Base-by-base conservation (phyloP, 2,797 vertebrate genomes). In the Sphaeramia orbicularis region DNA sequence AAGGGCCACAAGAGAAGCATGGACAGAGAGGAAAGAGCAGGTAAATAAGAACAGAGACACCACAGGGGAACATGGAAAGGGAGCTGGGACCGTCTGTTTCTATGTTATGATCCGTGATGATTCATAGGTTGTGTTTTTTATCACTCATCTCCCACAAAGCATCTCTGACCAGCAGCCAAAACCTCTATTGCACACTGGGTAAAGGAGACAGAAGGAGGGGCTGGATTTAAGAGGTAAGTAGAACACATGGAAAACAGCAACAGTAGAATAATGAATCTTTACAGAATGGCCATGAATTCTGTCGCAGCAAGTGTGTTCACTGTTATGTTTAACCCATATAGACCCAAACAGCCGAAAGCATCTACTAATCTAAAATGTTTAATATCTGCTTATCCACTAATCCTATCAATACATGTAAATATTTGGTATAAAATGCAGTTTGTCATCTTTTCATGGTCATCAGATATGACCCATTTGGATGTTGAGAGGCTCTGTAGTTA, bases 121-220 rank as follows among this genome's bases (percentile, higher is more conserved):
- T 76, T 78, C 58, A 62, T 32, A 36, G 16, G 54, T 42, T 24
- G 43, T 72, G 65, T 32, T 7, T 32, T 32, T 32, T 4, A 7
- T n/a, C 10, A 13, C 45, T 36, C 49, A 38, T 59, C 51, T 43
- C 32, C 71, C 52, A 54, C 49, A 36, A 56, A 43, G 51, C 48
- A 19, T 75, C 50, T 38, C 41, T 67, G 62, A 60, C 35, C 58
- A 14, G 62, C 52, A 71, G 75, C 72, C 72, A 73, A 71, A 73
- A 36, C 80, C 50, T 51, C n/a, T 59, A 61, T 50, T 35, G 2
- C 64, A 61, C 36, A 32, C 56, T 69, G 57, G 41, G 30, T 14
- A 42, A 51, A 24, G 37, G n/a, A 53, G 38, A 55, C 58, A 56
- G 15, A 74, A 64, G 52, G 65, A 75, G 52, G 37, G 59, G 50